These are phyloP conservation scores for Nymphalis c-album DNA, from an alignment of 2,888 invertebrate genomes.

Conservation along the genomic window DNA sequence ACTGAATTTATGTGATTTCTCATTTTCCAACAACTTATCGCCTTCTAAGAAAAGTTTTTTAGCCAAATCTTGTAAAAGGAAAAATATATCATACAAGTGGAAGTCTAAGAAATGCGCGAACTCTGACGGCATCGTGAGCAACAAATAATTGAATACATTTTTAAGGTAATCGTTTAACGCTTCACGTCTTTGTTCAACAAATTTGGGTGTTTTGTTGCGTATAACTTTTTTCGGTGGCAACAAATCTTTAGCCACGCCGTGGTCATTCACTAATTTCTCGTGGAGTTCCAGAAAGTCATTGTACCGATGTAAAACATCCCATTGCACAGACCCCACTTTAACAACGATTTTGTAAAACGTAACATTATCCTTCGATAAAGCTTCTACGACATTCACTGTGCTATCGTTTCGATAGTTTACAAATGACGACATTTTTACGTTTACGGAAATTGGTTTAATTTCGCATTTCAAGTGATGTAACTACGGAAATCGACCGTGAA, in stretches of 20 bases:
- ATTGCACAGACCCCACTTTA: slow-evolving; percentile 86
- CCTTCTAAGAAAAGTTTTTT: slow-evolving; percentile 88
- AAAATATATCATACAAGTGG: slow-evolving; percentile 94
- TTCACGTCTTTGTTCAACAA: slow-evolving; percentile 77
- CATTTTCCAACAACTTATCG: slow-evolving; percentile 84
- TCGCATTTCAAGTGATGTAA: slow-evolving; percentile 27
- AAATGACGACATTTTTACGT: slow-evolving; percentile 86
- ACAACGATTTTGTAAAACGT: slow-evolving; percentile 88
- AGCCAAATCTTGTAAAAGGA: slow-evolving; percentile 91
- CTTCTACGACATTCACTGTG: slow-evolving; percentile 84
- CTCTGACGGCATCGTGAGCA: slow-evolving; percentile 23
- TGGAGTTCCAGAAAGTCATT: slow-evolving; percentile 95
- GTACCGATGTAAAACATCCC: slow-evolving; percentile 93
- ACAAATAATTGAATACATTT: slow-evolving; percentile 20
- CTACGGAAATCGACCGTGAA: slow-evolving; percentile 5
- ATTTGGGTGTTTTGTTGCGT: slow-evolving; percentile 93
- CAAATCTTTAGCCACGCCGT: slow-evolving; percentile 85
- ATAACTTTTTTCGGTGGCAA: slow-evolving; percentile 96
- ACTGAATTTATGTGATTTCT: slow-evolving; percentile 85
- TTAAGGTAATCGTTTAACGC: slow-evolving; percentile 36
- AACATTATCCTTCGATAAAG: slow-evolving; percentile 84
- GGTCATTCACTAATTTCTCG: slow-evolving; percentile 83
- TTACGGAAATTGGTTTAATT: slow-evolving; percentile 17
- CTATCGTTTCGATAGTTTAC: slow-evolving; percentile 85
- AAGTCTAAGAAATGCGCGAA: slow-evolving; percentile 91